A percentile compares a stretch with the other conserved stretches of the same genome.
Evolutionary conservation across 1,140 invertebrate species (phyloP).

Genomic region (Akabosia matsudoensis): DNA sequence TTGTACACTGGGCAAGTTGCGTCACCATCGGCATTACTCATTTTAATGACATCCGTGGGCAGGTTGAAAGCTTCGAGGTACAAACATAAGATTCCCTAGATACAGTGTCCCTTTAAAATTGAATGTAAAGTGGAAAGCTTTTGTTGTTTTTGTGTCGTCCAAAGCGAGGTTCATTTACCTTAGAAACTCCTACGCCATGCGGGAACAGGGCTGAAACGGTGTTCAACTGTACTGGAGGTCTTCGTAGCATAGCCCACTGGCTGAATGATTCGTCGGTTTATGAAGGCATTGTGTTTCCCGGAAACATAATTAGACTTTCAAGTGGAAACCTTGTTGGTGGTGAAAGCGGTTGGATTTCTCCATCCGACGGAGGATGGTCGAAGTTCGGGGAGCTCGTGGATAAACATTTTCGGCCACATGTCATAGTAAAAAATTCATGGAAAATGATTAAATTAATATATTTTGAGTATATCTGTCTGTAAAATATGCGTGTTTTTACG

Average conservation of each 20-base stretch:
- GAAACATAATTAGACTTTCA: neutral
- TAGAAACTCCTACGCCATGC: neutral
- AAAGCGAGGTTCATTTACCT: neutral
- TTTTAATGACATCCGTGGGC: too few species aligned
- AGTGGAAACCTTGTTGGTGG: slow-evolving; percentile 19
- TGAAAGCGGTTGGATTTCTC: slow-evolving; percentile 10
- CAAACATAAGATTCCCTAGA: too few species aligned
- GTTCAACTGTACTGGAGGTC: neutral
- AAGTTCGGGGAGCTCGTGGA: neutral
- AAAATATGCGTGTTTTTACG: neutral
- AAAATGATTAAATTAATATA: neutral
- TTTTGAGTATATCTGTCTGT: neutral
- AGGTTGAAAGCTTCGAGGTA: too few species aligned
- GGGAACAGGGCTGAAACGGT: neutral
- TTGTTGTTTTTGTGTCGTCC: too few species aligned
- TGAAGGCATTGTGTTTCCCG: neutral
- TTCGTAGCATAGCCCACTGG: neutral
- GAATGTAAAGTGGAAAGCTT: too few species aligned
- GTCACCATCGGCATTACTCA: neutral
- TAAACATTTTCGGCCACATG: neutral
- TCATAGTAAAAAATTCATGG: neutral
- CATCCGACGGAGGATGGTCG: neutral
- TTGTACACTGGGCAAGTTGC: neutral
- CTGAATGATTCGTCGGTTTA: neutral
- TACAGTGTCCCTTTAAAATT: too few species aligned